Conservation (phyloP, 2,113 vertebrate genomes). For the Hymenochirus boettgeri region DNA sequence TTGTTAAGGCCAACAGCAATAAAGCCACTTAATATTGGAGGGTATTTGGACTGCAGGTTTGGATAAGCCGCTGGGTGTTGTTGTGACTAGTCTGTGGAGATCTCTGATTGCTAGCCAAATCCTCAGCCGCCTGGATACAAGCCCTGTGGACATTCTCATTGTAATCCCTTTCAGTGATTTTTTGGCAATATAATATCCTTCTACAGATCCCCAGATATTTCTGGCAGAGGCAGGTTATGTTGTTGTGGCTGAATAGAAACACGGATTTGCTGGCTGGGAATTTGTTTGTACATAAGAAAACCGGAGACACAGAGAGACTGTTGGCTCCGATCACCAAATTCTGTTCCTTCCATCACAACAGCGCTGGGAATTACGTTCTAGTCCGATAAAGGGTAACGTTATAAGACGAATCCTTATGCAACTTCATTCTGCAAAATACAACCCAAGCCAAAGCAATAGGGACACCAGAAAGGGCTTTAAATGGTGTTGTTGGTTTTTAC, state of each 20-base stretch:
- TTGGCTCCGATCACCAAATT: background rate
- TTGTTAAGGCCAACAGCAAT: background rate
- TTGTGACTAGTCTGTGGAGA: slow-evolving; percentile 4
- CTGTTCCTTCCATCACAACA: background rate
- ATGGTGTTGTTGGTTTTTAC: no score
- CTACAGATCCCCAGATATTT: no score
- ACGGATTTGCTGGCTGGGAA: no score
- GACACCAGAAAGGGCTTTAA: no score
- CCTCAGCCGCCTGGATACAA: no score
- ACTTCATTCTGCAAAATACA: no score
- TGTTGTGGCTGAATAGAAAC: no score
- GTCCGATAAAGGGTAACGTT: background rate
- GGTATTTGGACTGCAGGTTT: background rate
- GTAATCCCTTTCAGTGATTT: no score
- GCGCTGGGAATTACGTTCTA: background rate
- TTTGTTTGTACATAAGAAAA: no score
- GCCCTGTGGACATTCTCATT: background rate
- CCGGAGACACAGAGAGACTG: background rate
- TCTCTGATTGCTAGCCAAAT: background rate
- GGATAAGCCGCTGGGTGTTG: slow-evolving; percentile 14
- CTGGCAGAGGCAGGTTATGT: no score
- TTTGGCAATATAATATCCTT: no score
- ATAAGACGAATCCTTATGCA: background rate
- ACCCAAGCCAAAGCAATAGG: no score
- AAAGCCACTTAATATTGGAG: slow-evolving; percentile 15